Conservation (phyloP, 1,140 invertebrate genomes). For the Maconellicoccus hirsutus region DNA sequence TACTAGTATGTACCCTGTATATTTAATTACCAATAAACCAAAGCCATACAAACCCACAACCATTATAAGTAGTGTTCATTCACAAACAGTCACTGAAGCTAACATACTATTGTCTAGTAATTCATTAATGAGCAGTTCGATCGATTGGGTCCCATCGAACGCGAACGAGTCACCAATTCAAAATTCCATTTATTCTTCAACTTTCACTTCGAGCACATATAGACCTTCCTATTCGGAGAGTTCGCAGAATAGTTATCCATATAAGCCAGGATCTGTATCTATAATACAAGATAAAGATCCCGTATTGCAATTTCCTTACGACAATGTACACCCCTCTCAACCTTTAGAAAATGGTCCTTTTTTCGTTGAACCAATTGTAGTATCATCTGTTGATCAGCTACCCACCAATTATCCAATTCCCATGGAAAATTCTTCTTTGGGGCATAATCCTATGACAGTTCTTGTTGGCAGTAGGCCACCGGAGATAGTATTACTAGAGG, state of each 20-base stretch:
- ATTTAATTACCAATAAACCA: neutral
- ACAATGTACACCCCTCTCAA: neutral
- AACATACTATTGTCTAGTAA: neutral
- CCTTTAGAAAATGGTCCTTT: neutral
- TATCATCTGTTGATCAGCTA: neutral
- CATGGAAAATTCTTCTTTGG: neutral
- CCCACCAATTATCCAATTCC: slow-evolving; percentile 12
- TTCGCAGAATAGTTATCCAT: neutral
- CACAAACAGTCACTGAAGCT: neutral
- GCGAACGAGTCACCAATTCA: neutral
- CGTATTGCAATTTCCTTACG: neutral
- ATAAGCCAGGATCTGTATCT: neutral
- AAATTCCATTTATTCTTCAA: neutral
- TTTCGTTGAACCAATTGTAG: slow-evolving; percentile 12
- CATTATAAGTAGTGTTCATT: slow-evolving; percentile 5
- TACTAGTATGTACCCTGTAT: neutral
- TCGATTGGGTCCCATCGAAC: slow-evolving; percentile 1
- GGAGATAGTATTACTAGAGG: neutral
- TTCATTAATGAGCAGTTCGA: neutral
- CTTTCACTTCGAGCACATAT: neutral
- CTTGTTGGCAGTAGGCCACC: neutral
- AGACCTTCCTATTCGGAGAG: neutral
- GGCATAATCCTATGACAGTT: neutral
- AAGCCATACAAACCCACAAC: slow-evolving; percentile 12
- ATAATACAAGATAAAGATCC: neutral